Conservation (phyloP, 2,797 vertebrate species). For the Sebastiscus albofasciatus region DNA sequence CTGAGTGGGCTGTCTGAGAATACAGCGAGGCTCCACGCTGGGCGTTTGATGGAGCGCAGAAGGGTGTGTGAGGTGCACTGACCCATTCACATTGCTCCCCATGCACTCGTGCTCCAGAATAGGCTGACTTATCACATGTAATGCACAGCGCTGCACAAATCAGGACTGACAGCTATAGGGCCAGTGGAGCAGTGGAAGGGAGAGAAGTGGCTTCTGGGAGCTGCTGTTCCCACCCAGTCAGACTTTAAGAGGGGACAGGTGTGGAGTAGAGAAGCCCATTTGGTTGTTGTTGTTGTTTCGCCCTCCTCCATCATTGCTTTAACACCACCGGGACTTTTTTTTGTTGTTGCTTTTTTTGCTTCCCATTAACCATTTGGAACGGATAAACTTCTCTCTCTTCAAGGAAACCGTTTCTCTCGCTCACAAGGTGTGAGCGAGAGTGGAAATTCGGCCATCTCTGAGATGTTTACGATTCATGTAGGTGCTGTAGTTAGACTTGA, state of each 20-base stretch:
- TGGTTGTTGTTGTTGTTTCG: constrained; percentile 58
- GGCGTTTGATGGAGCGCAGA: constrained; percentile 91
- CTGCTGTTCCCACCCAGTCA: constrained; percentile 47
- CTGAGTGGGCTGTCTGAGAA: constrained; percentile 64
- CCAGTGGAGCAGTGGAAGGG: constrained; percentile 10
- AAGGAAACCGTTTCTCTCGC: background rate
- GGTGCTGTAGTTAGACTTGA: constrained; percentile 52
- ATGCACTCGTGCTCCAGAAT: constrained; percentile 64
- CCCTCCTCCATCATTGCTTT: constrained; percentile 23
- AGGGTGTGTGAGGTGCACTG: constrained; percentile 88
- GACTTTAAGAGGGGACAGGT: constrained; percentile 55
- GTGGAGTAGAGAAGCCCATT: constrained; percentile 63
- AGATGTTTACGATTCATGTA: constrained; percentile 47
- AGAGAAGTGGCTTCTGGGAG: constrained; percentile 53
- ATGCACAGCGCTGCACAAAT: constrained; percentile 58
- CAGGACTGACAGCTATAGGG: constrained; percentile 51
- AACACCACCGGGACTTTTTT: constrained; percentile 3
- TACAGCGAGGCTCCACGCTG: constrained; percentile 86
- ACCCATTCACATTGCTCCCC: constrained; percentile 82
- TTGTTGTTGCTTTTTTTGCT: background rate
- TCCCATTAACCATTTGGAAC: constrained; percentile 42
- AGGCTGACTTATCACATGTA: constrained; percentile 67
- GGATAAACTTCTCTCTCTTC: background rate
- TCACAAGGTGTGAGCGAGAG: background rate
- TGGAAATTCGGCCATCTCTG: background rate